phyloP scores from a whole-genome alignment of 2,113 vertebrate genomes.

The Heptranchias perlo region DNA sequence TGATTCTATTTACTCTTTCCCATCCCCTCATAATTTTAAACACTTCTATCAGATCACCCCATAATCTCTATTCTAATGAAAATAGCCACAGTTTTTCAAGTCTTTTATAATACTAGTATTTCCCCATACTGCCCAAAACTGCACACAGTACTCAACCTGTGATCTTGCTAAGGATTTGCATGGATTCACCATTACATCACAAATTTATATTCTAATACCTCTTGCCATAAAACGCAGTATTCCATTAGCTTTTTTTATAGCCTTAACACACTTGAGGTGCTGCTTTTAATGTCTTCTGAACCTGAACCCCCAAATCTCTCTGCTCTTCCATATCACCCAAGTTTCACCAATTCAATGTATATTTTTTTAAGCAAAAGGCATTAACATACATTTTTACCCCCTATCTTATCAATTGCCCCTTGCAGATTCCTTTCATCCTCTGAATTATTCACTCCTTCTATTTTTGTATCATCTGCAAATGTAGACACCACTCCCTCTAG shows the following conservation, averaged over 20 bases:
- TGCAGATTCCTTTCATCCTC: not conserved
- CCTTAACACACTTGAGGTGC: not conserved
- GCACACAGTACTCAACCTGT: not conserved
- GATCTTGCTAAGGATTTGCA: not conserved
- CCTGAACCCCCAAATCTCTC: not conserved
- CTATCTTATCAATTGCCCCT: not conserved
- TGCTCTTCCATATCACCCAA: not conserved
- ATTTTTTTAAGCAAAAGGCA: not conserved
- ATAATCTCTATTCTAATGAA: not conserved
- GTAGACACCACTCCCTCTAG: not conserved
- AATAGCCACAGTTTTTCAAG: not conserved
- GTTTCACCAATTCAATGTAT: not conserved
- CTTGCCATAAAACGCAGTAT: not conserved
- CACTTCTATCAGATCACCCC: not conserved
- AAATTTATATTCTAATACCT: not conserved
- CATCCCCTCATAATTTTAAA: not conserved
- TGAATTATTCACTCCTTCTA: not conserved
- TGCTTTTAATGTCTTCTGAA: not conserved
- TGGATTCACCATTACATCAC: not conserved
- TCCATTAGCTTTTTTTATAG: not conserved
- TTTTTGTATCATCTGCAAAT: not conserved
- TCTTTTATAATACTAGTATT: not conserved
- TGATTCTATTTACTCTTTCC: not conserved
- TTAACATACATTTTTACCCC: not conserved
- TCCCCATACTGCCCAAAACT: not conserved